These are phyloP conservation scores for Phoxinus phoxinus DNA, from an alignment of 2,113 vertebrate genomes.

Conservation along the genomic window DNA sequence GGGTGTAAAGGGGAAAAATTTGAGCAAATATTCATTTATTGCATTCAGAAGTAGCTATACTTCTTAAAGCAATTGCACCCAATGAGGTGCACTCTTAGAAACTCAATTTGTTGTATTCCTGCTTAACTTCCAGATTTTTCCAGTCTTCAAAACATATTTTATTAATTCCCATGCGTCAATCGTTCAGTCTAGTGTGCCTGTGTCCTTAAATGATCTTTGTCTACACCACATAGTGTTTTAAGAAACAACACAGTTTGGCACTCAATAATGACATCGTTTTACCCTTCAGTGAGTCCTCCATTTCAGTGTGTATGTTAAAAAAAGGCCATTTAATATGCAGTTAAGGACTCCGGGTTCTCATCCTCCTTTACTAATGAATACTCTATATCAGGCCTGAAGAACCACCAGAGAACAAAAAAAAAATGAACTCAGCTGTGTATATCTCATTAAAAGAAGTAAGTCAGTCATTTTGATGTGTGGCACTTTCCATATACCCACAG, in stretches of 20 bases:
- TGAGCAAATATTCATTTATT: background rate
- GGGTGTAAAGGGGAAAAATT: background rate
- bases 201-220: slow-evolving; percentile 6
- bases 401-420: slow-evolving; percentile 12
- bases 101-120: background rate
- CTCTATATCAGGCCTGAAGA: slow-evolving; percentile 17
- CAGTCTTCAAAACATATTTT: background rate
- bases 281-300: slow-evolving; percentile 6
- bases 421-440: background rate
- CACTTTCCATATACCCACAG: background rate
- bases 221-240: background rate
- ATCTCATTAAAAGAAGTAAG: slow-evolving; percentile 36
- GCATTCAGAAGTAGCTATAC: background rate
- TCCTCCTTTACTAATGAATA: slow-evolving; percentile 39
- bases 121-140: background rate
- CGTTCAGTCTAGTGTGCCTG: background rate
- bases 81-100: background rate
- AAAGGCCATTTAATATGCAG: slow-evolving; percentile 10
- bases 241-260: background rate
- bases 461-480: slow-evolving; percentile 27
- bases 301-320: slow-evolving; percentile 7
- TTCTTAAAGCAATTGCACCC: background rate
- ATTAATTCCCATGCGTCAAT: background rate
- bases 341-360: slow-evolving; percentile 32
- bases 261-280: slow-evolving; percentile 29